A percentile compares a stretch with the other conserved stretches of the same genome.
phyloP scores from a whole-genome alignment of 2,113 vertebrate species.

The Siniperca knerii region DNA sequence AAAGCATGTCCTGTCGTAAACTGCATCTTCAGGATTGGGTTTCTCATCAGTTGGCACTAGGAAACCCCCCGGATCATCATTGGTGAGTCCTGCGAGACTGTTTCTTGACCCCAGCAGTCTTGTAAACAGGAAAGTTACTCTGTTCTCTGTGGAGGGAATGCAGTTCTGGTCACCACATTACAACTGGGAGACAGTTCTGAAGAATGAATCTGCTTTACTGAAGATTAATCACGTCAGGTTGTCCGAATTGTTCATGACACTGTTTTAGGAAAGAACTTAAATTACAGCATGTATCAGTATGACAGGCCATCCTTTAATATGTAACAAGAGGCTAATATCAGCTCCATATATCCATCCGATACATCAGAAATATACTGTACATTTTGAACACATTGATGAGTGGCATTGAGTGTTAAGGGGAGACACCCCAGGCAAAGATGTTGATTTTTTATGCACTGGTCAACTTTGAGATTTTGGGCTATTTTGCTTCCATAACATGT shows the following conservation, averaged over 20 bases:
- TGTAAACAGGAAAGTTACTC: no score
- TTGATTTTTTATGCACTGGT: no score
- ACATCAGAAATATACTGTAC: no score
- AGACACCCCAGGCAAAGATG: no score
- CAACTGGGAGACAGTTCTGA: not conserved
- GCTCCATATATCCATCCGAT: no score
- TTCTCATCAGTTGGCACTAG: not conserved
- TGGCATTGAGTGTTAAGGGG: no score
- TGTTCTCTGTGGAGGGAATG: no score
- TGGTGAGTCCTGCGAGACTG: not conserved
- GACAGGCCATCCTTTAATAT: not conserved
- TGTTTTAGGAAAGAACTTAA: not conserved
- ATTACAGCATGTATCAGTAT: constrained; percentile 4
- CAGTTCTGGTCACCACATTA: no score
- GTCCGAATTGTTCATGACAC: constrained; percentile 17
- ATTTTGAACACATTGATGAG: no score
- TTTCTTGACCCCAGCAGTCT: not conserved
- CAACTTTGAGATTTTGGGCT: no score
- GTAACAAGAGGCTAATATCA: not conserved
- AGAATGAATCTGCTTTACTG: not conserved
- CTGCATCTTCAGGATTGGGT: no score
- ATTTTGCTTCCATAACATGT: no score
- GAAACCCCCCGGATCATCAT: not conserved
- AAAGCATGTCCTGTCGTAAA: not conserved
- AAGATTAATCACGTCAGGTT: not conserved